These are phyloP conservation scores for Pachypeltis micranthus DNA, from an alignment of 1,140 invertebrate species.

Conservation along the genomic window DNA sequence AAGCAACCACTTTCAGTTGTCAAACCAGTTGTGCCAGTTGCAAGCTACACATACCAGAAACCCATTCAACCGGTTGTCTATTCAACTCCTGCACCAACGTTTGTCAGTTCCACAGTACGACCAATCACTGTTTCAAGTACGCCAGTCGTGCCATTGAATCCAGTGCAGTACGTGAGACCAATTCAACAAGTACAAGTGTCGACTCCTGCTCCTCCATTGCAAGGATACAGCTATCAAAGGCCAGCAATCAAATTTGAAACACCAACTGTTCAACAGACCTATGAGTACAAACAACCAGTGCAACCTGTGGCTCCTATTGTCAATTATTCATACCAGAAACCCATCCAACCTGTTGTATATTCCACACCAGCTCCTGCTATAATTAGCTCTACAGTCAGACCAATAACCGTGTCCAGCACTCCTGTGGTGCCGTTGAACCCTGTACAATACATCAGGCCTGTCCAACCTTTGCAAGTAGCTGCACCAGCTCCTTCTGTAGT, in stretches of 20 bases:
- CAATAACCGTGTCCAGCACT: conserved; percentile 18
- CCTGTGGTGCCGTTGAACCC: conserved; percentile 21
- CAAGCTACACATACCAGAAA: neutral
- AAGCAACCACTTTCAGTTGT: conserved; percentile 2
- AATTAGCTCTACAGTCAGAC: neutral
- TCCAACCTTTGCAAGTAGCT: neutral
- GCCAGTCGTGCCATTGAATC: conserved; percentile 27
- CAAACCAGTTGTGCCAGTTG: conserved; percentile 3
- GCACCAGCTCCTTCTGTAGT: conserved; percentile 16
- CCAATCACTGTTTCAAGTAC: conserved; percentile 18
- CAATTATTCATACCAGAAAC: conserved; percentile 1
- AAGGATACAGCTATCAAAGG: conserved; percentile 3
- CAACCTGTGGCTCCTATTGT: neutral
- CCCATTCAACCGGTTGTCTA: neutral
- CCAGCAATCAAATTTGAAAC: conserved; percentile 1
- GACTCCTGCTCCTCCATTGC: conserved; percentile 3
- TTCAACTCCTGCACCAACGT: neutral
- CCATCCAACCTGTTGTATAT: neutral
- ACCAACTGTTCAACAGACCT: conserved; percentile 20
- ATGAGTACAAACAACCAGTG: conserved; percentile 23
- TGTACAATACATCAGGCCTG: conserved; percentile 19
- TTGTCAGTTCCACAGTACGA: neutral
- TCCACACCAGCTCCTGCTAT: neutral
- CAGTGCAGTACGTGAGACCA: conserved; percentile 20
- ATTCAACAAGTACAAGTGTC: neutral